These are phyloP conservation scores for Tetranychus truncatus DNA, from an alignment of 2,888 invertebrate species.

Conservation along the genomic window DNA sequence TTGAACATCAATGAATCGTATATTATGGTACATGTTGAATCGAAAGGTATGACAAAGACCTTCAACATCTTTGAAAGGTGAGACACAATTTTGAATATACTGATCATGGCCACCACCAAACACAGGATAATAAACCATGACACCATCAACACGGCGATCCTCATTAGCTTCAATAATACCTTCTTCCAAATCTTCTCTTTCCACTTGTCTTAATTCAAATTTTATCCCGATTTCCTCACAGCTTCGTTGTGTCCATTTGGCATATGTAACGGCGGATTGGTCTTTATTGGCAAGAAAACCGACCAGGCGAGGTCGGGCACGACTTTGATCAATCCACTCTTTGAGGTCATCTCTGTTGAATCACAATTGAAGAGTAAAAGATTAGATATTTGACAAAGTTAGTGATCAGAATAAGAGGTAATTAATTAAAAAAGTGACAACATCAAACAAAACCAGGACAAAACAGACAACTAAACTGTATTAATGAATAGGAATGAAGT, in stretches of 20 bases:
- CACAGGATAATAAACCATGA: slow-evolving; percentile 21
- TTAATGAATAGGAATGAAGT: not conserved
- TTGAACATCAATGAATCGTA: slow-evolving; percentile 18
- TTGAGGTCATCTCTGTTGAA: slow-evolving; percentile 3
- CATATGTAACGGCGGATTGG: slow-evolving; percentile 19
- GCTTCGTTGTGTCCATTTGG: slow-evolving; percentile 15
- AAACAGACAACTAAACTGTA: too few species aligned
- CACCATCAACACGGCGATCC: slow-evolving; percentile 20
- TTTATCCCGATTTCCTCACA: slow-evolving; percentile 19
- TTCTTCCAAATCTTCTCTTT: slow-evolving; percentile 20
- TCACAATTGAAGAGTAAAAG: not conserved
- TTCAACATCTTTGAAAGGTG: slow-evolving; percentile 22
- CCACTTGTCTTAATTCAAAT: slow-evolving; percentile 18
- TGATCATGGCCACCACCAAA: slow-evolving; percentile 23
- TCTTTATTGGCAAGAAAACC: slow-evolving; percentile 21
- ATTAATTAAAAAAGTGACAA: too few species aligned
- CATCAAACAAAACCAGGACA: too few species aligned
- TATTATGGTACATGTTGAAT: slow-evolving; percentile 23
- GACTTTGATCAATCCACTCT: slow-evolving; percentile 5
- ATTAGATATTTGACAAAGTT: not conserved
- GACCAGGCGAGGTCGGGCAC: slow-evolving; percentile 14
- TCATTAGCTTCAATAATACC: slow-evolving; percentile 20
- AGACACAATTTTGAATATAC: slow-evolving; percentile 22
- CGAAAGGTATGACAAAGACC: slow-evolving; percentile 21
- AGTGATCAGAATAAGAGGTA: too few species aligned